phyloP scores from a whole-genome alignment of 2,113 vertebrate genomes.

The Orcinus orca region DNA sequence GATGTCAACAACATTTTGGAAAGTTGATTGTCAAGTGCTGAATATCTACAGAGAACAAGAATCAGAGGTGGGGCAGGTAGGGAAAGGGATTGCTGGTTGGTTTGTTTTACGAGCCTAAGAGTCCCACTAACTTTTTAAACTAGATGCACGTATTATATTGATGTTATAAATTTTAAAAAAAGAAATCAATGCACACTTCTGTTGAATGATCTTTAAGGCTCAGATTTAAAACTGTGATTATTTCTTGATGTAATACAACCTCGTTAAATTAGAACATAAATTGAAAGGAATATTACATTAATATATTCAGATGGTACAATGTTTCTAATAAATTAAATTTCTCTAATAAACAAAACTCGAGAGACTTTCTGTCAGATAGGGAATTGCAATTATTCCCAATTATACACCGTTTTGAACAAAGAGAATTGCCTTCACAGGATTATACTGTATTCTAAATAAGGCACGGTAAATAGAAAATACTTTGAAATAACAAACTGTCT shows the following conservation, averaged over 20 bases:
- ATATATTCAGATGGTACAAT: constrained; percentile 63
- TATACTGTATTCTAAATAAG: constrained; percentile 70
- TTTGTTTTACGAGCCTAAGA: not conserved
- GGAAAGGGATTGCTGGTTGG: not conserved
- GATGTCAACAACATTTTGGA: not conserved
- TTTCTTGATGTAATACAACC: constrained; percentile 35
- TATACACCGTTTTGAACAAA: constrained; percentile 69
- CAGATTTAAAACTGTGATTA: constrained; percentile 53
- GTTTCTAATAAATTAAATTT: constrained; percentile 73
- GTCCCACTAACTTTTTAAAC: constrained; percentile 20
- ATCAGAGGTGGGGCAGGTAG: not conserved
- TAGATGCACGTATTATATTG: not conserved
- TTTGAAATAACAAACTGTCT: constrained; percentile 76
- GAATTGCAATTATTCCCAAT: constrained; percentile 72
- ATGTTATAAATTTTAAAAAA: constrained; percentile 23
- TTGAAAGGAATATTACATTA: constrained; percentile 56
- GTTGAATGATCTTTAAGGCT: constrained; percentile 35
- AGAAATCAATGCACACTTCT: constrained; percentile 16
- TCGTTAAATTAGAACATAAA: constrained; percentile 69
- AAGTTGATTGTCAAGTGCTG: constrained; percentile 9
- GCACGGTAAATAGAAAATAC: constrained; percentile 70
- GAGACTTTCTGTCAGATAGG: constrained; percentile 58
- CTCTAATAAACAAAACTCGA: constrained; percentile 56
- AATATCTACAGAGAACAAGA: not conserved
- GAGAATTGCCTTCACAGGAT: constrained; percentile 70